Conservation (phyloP, 2,888 invertebrate species). For the Idaea dimidiata region DNA sequence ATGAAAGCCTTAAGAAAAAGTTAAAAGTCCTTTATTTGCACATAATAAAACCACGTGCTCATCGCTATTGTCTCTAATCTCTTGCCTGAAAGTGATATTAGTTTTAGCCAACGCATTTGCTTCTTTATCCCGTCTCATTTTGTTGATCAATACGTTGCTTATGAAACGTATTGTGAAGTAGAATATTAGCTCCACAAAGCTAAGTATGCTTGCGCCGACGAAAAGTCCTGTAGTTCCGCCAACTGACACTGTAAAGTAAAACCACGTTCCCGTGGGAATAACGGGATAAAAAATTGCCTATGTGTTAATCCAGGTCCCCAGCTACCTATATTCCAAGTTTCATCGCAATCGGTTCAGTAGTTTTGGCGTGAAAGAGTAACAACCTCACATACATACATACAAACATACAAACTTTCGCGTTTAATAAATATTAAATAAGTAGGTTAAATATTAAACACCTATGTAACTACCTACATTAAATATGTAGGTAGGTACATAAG, state of each 20-base stretch:
- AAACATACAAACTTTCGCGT: too few species aligned
- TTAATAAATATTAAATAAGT: too few species aligned
- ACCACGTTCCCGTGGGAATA: background rate
- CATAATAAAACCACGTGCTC: background rate
- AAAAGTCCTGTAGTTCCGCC: slow-evolving; percentile 84
- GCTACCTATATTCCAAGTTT: too few species aligned
- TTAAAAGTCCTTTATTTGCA: background rate
- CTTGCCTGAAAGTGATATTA: background rate
- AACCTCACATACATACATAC: too few species aligned
- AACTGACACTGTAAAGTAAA: slow-evolving; percentile 77
- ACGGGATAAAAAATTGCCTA: background rate
- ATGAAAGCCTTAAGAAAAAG: background rate
- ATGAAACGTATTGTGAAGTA: slow-evolving; percentile 80
- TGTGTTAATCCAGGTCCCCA: too few species aligned
- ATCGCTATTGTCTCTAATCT: background rate
- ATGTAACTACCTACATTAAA: too few species aligned
- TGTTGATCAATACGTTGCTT: slow-evolving; percentile 54
- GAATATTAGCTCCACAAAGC: slow-evolving; percentile 84
- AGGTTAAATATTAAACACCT: too few species aligned
- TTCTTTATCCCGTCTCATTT: slow-evolving; percentile 11
- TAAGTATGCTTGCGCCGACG: slow-evolving; percentile 84
- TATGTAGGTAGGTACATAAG: too few species aligned
- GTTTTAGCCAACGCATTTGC: background rate
- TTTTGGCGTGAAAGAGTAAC: too few species aligned
- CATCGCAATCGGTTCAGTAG: background rate